Base-by-base conservation (phyloP, 2,113 vertebrate species). In the Zingel zingel region DNA sequence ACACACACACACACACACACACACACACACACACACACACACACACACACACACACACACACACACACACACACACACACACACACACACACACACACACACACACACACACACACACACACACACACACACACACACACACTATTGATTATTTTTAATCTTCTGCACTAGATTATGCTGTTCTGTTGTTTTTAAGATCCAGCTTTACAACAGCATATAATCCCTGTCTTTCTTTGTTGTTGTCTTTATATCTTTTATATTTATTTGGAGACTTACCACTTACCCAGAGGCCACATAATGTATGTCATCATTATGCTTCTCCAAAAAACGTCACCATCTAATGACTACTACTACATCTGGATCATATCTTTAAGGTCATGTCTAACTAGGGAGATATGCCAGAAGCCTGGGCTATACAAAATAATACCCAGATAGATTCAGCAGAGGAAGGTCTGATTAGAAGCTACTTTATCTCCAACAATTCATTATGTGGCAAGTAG, bases 21-120 rank as follows among this genome's bases (percentile, higher is more conserved):
- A 72, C 68, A 64, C 48, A 77, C 27, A 85, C 58, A 86, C 33
- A 89, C 88, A 84, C 61, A 82, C 13, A 85, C 47, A 86, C 23
- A 75, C 45, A 66, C 25, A 72, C 36, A 89, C 88, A 36, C 36
- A 84, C 30, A 16, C 43, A 86, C 23, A 75, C 45, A 66, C 25
- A 72, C 1, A 36, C 36, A 84, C 27, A 19, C 47, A 69, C 15
- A 73, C 50, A 62, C 25, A 68, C 36, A 54, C 25, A 72, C 68
- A 64, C 48, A 77, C 27, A 85, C 58, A 86, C 36, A 86, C 36
- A 54, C 19, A 72, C 68, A 64, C 48, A 77, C 27, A 85, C 58
- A 86, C 33, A 89, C 88, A 84, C 61, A 82, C 13, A 85, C 47
- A 86, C 23, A 75, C 45, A 66, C 25, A 72, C 36, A 89, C 88